Evolutionary conservation across 1,140 invertebrate genomes (phyloP).

Genomic region (Drosophila varians): DNA sequence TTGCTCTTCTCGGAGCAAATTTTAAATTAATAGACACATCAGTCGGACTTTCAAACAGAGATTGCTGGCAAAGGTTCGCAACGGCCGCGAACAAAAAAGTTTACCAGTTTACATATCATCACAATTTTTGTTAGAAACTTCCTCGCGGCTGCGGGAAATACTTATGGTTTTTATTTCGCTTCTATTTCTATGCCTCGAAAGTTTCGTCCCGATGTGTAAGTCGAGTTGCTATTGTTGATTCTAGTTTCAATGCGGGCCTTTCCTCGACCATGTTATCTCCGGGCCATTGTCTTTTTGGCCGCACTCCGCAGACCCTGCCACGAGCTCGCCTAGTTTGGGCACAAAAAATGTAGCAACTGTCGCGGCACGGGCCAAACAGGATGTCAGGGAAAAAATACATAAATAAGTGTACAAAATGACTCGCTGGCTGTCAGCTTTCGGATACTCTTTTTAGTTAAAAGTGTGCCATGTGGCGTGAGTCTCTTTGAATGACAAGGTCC

Average conservation of each 20-base stretch:
- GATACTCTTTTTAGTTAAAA: conserved; percentile 1
- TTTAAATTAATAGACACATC: neutral
- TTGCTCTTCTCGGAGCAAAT: conserved; percentile 21
- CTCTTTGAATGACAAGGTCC: too few relatives aligned
- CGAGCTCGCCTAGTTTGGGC: conserved; percentile 44
- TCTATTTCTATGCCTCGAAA: conserved; percentile 63
- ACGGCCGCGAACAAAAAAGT: conserved; percentile 1
- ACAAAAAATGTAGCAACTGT: conserved; percentile 29
- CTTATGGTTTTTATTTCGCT: conserved; percentile 72
- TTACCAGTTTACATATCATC: conserved; percentile 45
- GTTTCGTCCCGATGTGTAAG: conserved; percentile 47
- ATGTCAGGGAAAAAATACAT: conserved; percentile 11
- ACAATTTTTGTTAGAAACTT: conserved; percentile 13
- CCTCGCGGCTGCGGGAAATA: conserved; percentile 44
- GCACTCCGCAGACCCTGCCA: conserved; percentile 32
- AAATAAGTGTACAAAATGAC: conserved; percentile 20
- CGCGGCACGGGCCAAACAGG: conserved; percentile 17
- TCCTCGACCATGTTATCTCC: conserved; percentile 57
- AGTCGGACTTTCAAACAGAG: conserved; percentile 1
- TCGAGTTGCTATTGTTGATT: conserved; percentile 46
- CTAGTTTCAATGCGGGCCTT: conserved; percentile 53
- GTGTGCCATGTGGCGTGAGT: neutral
- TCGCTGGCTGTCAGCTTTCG: neutral
- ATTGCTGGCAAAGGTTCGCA: neutral
- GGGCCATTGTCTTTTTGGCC: conserved; percentile 61